Evolutionary conservation across 2,888 invertebrate genomes (phyloP), one percentile per base, ranked within the genome.

Genomic region (Athalia circularis): DNA sequence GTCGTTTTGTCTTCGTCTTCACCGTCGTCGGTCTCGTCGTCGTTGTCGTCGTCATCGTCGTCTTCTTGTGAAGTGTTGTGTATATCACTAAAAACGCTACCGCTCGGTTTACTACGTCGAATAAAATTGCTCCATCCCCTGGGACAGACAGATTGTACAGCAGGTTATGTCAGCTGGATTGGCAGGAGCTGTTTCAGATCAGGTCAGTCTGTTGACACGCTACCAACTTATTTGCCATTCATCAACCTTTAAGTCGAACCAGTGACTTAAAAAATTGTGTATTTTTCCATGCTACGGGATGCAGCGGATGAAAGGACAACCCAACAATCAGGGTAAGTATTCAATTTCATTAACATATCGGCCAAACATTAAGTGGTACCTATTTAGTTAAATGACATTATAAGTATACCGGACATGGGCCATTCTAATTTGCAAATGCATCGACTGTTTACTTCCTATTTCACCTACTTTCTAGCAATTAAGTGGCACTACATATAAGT

Each of bases 301-400:
- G 90, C 90, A 90, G 90, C 90, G 90, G 90, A 90, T 90, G 90
- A 90, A 90, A 88, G 90, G 90, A 88, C 90, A 90, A 85, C 84
- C 89, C 83, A 89, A 89, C 85, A 90, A 85, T 87, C 90, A 90
- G 88, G 89, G 90, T 90, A 83, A 88, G 87, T 84, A 67, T 47
- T 50, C 47, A 9, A 11, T 6, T 4, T n/a, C 50, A 47, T 65
- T 45, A 11, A 13, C 62, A 3, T 8, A 62, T n/a, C 9, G 13
- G 4, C 62, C 8, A 29, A 11, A n/a, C 4, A 62, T 62, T 62
- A 4, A n/a, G n/a, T 7, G 8, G 8, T 29, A 13, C 62, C 29
- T 13, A n/a, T 11, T 54, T 6, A 11, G 29, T 52, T 54, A 5
- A 9, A 6, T 68, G 54, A n/a, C 15, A n/a, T 7, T 3, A 9